Conservation (phyloP, 2,888 invertebrate genomes). For the Ormyrus pomaceus region DNA sequence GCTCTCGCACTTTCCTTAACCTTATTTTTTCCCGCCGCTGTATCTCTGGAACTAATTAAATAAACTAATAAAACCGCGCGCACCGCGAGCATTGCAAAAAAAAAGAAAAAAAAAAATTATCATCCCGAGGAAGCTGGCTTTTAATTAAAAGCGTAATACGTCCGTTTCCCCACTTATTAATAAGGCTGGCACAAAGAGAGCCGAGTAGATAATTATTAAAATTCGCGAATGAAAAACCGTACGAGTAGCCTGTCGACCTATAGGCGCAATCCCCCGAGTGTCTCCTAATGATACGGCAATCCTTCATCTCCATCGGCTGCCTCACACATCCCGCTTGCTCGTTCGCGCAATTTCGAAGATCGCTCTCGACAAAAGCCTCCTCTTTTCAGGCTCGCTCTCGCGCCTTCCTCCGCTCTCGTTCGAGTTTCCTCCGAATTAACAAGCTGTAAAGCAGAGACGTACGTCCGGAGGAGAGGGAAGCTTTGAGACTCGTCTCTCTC, state of each 20-base stretch:
- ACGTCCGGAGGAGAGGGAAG: neutral
- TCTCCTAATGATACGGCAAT: conserved; percentile 26
- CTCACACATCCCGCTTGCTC: neutral
- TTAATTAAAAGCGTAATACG: conserved; percentile 8
- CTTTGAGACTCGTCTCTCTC: neutral
- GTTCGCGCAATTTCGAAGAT: conserved; percentile 29
- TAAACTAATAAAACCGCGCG: conserved; percentile 4
- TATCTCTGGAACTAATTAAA: conserved; percentile 20
- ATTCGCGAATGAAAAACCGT: neutral
- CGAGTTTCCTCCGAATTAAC: conserved; percentile 39
- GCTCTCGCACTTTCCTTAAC: neutral
- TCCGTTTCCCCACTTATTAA: conserved; percentile 4
- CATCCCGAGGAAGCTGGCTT: neutral
- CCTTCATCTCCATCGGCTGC: neutral
- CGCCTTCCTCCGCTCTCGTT: conserved; percentile 20
- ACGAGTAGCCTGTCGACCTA: neutral
- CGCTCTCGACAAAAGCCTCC: conserved; percentile 5
- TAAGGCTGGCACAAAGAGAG: neutral
- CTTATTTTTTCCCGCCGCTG: neutral
- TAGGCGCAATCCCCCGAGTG: neutral
- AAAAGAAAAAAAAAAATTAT: neutral
- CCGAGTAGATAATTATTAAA: conserved; percentile 20
- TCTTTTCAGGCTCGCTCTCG: neutral
- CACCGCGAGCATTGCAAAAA: too few relatives aligned
- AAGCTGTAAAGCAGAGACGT: conserved; percentile 24